Conservation (phyloP, 2,888 invertebrate species). For the Cosmorhoe ocellata region DNA sequence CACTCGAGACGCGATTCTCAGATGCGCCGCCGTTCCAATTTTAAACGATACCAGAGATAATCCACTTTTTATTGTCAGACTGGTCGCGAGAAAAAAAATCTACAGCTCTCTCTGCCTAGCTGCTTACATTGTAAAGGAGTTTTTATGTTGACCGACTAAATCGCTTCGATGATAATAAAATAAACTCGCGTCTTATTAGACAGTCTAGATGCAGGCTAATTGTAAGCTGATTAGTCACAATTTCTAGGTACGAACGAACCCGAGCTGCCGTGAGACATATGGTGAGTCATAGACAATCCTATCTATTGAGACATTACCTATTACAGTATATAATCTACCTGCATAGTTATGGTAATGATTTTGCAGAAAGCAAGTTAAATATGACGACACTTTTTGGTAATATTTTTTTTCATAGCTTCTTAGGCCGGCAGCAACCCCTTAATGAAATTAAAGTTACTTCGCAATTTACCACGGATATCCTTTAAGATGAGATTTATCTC, state of each 20-base stretch:
- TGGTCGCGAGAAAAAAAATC: slow-evolving; percentile 40
- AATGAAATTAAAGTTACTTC: slow-evolving; percentile 33
- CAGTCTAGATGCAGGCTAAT: slow-evolving; percentile 35
- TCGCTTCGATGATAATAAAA: slow-evolving; percentile 30
- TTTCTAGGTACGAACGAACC: slow-evolving; percentile 52
- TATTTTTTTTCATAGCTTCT: slow-evolving; percentile 28
- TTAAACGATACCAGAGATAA: slow-evolving; percentile 65
- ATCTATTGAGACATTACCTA: slow-evolving; percentile 37
- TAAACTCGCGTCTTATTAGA: slow-evolving; percentile 29
- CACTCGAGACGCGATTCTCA: slow-evolving; percentile 63
- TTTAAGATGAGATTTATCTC: slow-evolving; percentile 35
- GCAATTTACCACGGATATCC: slow-evolving; percentile 37
- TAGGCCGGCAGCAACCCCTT: slow-evolving; percentile 16
- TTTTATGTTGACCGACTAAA: slow-evolving; percentile 36
- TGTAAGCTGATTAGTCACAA: slow-evolving; percentile 58
- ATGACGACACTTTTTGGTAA: too few species aligned
- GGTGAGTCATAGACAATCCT: slow-evolving; percentile 59
- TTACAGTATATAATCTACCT: slow-evolving; percentile 19
- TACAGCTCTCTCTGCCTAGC: slow-evolving; percentile 43
- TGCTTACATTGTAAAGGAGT: slow-evolving; percentile 38
- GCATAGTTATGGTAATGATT: too few species aligned
- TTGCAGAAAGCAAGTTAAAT: too few species aligned
- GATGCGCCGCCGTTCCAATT: slow-evolving; percentile 65
- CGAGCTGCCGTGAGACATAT: slow-evolving; percentile 49
- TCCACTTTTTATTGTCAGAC: slow-evolving; percentile 64